Evolutionary conservation across 2,797 vertebrate species (phyloP).

Genomic region (Synaphobranchus kaupii): DNA sequence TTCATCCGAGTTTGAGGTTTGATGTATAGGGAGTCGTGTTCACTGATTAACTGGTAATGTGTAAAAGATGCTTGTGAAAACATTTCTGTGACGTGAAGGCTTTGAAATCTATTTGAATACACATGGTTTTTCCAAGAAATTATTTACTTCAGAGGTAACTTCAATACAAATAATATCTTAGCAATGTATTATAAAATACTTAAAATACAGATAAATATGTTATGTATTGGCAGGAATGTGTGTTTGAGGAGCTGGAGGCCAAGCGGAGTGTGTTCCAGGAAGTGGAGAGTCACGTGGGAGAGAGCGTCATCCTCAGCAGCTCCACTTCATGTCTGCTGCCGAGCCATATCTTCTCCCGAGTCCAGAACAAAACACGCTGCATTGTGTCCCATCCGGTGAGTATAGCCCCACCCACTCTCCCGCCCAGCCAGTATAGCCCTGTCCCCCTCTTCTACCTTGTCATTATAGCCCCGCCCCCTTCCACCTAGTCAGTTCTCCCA

Average conservation of each 20-base stretch:
- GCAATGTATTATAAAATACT: neutral
- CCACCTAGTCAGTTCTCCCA: neutral
- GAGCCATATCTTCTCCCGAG: slow-evolving; percentile 81
- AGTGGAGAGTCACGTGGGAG: slow-evolving; percentile 76
- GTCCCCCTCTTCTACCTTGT: neutral
- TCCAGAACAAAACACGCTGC: slow-evolving; percentile 83
- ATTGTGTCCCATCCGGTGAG: slow-evolving; percentile 91
- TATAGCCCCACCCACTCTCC: neutral
- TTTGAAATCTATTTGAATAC: no score
- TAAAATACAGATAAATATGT: neutral
- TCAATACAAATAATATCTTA: no score
- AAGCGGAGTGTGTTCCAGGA: slow-evolving; percentile 86
- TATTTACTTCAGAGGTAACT: no score
- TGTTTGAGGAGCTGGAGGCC: slow-evolving; percentile 86
- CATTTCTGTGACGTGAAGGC: no score
- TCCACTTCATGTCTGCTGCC: slow-evolving; percentile 93
- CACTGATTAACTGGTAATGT: no score
- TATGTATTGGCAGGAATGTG: slow-evolving; percentile 80
- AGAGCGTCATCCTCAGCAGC: slow-evolving; percentile 86
- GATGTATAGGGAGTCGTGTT: neutral
- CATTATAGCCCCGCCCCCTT: neutral
- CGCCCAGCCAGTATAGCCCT: no score
- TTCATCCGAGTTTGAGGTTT: neutral
- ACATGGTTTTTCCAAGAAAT: no score
- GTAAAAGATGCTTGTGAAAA: no score